A percentile compares a stretch with the other conserved stretches of the same genome.
phyloP scores from a whole-genome alignment of 2,888 invertebrate species.

The Mimas tiliae region DNA sequence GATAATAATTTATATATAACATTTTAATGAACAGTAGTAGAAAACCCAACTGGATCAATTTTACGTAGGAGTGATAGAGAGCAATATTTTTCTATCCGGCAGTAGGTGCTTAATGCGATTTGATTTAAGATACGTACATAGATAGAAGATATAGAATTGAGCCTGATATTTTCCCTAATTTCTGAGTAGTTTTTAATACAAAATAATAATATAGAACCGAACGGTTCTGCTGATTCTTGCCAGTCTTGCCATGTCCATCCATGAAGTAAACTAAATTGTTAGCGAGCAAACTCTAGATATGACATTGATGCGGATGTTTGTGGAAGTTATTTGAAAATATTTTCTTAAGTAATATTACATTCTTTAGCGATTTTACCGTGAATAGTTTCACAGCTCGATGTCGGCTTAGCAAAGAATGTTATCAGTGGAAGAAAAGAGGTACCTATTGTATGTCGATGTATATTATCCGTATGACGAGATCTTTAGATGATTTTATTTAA shows the following conservation, averaged over 20 bases:
- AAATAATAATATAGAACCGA: slow-evolving; percentile 55
- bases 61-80: slow-evolving; percentile 75
- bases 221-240: slow-evolving; percentile 73
- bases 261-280: slow-evolving; percentile 70
- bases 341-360: slow-evolving; percentile 76
- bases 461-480: slow-evolving; percentile 38
- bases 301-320: slow-evolving; percentile 66
- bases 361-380: slow-evolving; percentile 74
- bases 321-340: slow-evolving; percentile 68
- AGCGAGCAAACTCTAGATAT: slow-evolving; percentile 67
- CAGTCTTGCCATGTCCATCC: slow-evolving; percentile 80
- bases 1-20: slow-evolving; percentile 56
- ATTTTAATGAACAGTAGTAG: slow-evolving; percentile 60
- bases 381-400: slow-evolving; percentile 81
- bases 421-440: slow-evolving; percentile 80
- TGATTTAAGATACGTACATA: slow-evolving; percentile 64
- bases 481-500: slow-evolving; percentile 37
- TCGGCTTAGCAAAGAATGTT: slow-evolving; percentile 82
- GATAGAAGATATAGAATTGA: slow-evolving; percentile 68
- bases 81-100: slow-evolving; percentile 78
- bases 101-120: slow-evolving; percentile 75
- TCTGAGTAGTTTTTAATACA: slow-evolving; percentile 71
- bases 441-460: slow-evolving; percentile 80
- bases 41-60: slow-evolving; percentile 69
- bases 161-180: slow-evolving; percentile 73